Conservation (phyloP, 2,888 invertebrate species). For the Pterostichus niger region DNA sequence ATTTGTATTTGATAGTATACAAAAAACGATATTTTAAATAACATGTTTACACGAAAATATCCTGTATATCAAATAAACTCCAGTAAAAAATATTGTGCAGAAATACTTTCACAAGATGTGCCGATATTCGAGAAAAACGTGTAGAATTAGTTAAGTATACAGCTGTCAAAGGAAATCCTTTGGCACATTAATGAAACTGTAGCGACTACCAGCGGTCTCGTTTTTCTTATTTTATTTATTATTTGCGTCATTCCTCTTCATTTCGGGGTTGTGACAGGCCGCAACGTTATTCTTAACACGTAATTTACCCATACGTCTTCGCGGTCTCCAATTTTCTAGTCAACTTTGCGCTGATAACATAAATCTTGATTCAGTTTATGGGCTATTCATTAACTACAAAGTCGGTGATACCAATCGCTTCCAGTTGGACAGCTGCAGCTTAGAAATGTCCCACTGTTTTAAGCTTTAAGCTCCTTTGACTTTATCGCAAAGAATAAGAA, state of each 20-base stretch:
- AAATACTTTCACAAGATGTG: neutral
- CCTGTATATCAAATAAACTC: too few species aligned
- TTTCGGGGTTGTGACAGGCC: conserved; percentile 25
- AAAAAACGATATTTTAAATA: too few species aligned
- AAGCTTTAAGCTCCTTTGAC: conserved; percentile 14
- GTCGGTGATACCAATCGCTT: conserved; percentile 50
- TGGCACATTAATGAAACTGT: conserved; percentile 35
- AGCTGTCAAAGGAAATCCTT: conserved; percentile 31
- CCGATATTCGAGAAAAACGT: neutral
- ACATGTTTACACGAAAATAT: too few species aligned
- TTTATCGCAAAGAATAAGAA: conserved; percentile 17
- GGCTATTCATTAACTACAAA: conserved; percentile 62
- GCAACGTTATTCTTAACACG: conserved; percentile 61
- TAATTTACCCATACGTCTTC: conserved; percentile 66
- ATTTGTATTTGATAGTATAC: too few species aligned
- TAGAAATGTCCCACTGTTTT: conserved; percentile 18
- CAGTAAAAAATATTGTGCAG: too few species aligned
- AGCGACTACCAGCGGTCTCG: conserved; percentile 9
- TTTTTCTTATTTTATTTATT: conserved; percentile 51
- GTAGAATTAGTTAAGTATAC: conserved; percentile 10
- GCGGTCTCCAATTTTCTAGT: conserved; percentile 60
- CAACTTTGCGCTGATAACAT: conserved; percentile 59
- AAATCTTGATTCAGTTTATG: conserved; percentile 62
- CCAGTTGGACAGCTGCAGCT: conserved; percentile 30
- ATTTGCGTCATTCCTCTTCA: conserved; percentile 49